Percentiles rank a stretch among this genome's conserved stretches.
Conservation (phyloP, 2,113 vertebrate species). For the Mormyrus iriodes region DNA sequence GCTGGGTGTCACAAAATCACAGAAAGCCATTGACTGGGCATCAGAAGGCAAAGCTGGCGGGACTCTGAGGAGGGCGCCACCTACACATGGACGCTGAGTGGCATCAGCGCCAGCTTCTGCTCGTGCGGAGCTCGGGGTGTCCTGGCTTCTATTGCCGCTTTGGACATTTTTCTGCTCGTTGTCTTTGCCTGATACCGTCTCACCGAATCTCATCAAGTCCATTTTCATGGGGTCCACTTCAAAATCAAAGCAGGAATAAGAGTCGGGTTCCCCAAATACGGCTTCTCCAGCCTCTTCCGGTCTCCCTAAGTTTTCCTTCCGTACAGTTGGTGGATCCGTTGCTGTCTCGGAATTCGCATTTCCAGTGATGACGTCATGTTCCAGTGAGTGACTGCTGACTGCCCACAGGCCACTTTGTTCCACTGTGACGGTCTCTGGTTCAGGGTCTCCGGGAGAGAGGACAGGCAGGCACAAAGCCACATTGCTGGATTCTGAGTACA, state of each 20-base stretch:
- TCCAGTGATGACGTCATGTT: neutral
- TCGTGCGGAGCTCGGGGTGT: slow-evolving; percentile 8
- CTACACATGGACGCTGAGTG: neutral
- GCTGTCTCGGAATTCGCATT: neutral
- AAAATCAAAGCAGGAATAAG: neutral
- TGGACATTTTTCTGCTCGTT: slow-evolving; percentile 22
- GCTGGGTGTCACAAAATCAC: slow-evolving; percentile 49
- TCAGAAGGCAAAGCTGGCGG: slow-evolving; percentile 33
- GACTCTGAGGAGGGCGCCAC: slow-evolving; percentile 2
- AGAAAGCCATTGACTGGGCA: slow-evolving; percentile 45
- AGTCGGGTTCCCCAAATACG: slow-evolving; percentile 21
- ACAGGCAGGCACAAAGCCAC: neutral
- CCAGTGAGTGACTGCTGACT: neutral
- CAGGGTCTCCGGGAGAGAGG: neutral
- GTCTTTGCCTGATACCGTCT: slow-evolving; percentile 24
- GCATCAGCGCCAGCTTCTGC: neutral
- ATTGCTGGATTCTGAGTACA: neutral
- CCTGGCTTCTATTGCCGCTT: slow-evolving; percentile 18
- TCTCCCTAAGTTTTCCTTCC: neutral
- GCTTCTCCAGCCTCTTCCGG: neutral
- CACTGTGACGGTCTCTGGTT: neutral
- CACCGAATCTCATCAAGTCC: slow-evolving; percentile 21
- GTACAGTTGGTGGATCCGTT: neutral
- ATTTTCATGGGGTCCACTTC: slow-evolving; percentile 4
- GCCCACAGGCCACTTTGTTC: neutral